Evolutionary conservation across 2,113 vertebrate species (phyloP), one percentile per base, ranked within the genome.

Genomic region (Pantherophis guttatus): DNA sequence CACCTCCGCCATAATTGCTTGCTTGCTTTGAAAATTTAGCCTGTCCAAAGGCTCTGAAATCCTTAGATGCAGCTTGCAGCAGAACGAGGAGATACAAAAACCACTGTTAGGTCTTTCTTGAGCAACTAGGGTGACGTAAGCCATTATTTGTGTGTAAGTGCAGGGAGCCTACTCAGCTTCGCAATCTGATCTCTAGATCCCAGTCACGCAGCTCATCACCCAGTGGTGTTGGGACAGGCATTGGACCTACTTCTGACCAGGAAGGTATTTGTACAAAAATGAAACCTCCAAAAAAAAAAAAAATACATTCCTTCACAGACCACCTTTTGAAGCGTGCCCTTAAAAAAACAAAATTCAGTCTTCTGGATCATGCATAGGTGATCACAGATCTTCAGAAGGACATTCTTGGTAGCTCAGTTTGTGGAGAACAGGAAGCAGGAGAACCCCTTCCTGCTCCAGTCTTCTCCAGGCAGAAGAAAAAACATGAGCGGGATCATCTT

Each of bases 11-110:
- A 26, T 62, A 26, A 7, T 81, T 44, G 70, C 70, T 39, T 33
- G n/a, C 70, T 81, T 44, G 33, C 75, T 39, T 44, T 87, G 89
- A 87, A 95, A 91, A 48, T 9, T 90, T 24, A 81, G 95, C 94
- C 93, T 90, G 92, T 94, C 94, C 10, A 39, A n/a, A 11, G 54
- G 11, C 24, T 21, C 3, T 58, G 9, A 52, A 19, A 57, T 89
- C 26, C 15, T 53, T 29, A 9, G 59, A 8, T 81, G 59, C 58
- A 21, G 65, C 44, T 87, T 12, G 58, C 70, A 39, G 33, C 2
- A 13, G n/a, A 81, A 39, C 9, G 24, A 65, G 39, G 50, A 50
- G 48, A 5, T 11, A 53, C 29, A 39, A 70, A 48, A 24, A 59
- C 52, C 62, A n/a, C 50, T 33, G 13, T 50, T 55, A 39, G 48